Evolutionary conservation across 1,140 invertebrate genomes (phyloP).

Genomic region (Drosophila pruinosa): DNA sequence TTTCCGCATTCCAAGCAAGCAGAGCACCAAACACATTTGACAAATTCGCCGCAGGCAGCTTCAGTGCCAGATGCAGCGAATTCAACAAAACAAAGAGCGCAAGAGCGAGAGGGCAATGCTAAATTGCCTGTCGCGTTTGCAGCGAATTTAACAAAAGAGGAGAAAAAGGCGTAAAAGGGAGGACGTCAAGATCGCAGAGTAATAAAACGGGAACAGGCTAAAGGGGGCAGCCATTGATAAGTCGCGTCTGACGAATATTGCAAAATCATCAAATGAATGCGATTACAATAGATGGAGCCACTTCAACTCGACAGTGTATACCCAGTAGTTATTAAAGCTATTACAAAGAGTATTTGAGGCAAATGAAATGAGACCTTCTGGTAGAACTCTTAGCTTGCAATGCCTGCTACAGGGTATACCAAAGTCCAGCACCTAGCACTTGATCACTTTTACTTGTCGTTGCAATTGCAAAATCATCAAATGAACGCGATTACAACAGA

Average conservation of each 20-base stretch:
- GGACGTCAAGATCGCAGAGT: neutral
- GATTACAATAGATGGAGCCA: constrained; percentile 32
- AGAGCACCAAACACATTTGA: constrained; percentile 58
- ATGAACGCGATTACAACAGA: constrained; percentile 32
- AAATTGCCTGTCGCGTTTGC: too few species aligned
- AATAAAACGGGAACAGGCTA: neutral
- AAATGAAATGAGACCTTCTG: neutral
- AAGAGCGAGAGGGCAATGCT: too few species aligned
- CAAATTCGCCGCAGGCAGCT: constrained; percentile 51
- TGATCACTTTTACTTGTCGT: constrained; percentile 46
- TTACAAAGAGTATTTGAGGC: neutral
- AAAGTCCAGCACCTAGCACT: neutral
- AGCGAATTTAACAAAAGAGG: neutral
- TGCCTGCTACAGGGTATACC: constrained; percentile 1
- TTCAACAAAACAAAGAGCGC: constrained; percentile 1
- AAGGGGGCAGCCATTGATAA: constrained; percentile 9
- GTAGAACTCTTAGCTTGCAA: too few species aligned
- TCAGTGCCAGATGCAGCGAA: neutral
- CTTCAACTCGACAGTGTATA: constrained; percentile 3
- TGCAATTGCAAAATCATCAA: constrained; percentile 71
- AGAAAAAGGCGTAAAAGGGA: neutral
- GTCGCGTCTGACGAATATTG: constrained; percentile 14
- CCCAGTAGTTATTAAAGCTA: neutral
- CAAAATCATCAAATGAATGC: constrained; percentile 39
- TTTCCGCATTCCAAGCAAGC: constrained; percentile 68